Evolutionary conservation across 2,113 vertebrate genomes (phyloP), one percentile per base, ranked within the genome.

Genomic region (Austrofundulus limnaeus): DNA sequence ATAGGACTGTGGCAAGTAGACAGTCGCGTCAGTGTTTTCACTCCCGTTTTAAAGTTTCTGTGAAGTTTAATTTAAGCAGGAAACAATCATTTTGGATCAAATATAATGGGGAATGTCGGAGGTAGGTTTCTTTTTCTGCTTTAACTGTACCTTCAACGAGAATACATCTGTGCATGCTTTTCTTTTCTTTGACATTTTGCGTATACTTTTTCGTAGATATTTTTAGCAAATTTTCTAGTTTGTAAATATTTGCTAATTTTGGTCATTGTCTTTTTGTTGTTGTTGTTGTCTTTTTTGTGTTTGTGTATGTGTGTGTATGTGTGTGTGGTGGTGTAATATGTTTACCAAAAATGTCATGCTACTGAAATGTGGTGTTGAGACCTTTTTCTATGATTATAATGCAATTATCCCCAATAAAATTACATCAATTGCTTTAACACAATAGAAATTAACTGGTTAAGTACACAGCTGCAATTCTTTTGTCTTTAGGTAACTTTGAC

Each of bases 71-170:
- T 56, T 46, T 34, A 17, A 77, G 24, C 66, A 16, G 60, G 66
- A 52, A 39, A 59, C 56, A 53, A 52, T 81, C 70, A 50, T 62
- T 61, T 38, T 63, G 54, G 65, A 71, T 41, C 62, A 39, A 47
- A 64, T 58, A 54, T 56, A 70, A 89, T 85, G 78, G 80, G 71
- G 47, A 75, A 85, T 75, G 84, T 81, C 62, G 88, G 54, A 87
- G 84, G 85, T 85, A 80, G 58, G 85, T n/a, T n/a, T 51, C 1
- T 42, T 72, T 64, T 61, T 55, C 49, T 67, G 64, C 6, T 48
- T 50, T 57, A 52, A 65, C 37, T 38, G 38, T 51, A n/a, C 38
- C 23, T 81, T 49, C 28, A 38, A 53, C 42, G 43, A 20, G 15
- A 11, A 19, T 19, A 34, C 12, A 19, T 2, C 9, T 38, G 65